Base-by-base conservation (phyloP, 2,113 vertebrate genomes). In the Lagopus muta region DNA sequence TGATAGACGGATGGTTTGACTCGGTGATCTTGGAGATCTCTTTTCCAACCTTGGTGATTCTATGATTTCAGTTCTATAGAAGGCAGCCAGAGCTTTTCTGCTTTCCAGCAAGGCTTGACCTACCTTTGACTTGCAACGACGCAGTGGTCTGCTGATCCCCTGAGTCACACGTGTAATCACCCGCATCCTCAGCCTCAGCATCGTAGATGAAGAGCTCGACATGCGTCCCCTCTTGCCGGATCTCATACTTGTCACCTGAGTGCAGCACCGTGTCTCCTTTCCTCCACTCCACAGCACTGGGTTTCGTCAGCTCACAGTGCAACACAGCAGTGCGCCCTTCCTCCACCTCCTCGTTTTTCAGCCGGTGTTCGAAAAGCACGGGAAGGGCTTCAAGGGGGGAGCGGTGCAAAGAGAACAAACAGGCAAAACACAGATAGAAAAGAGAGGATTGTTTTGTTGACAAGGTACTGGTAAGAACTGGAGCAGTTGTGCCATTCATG, bases 51-150 rank as follows among this genome's bases (percentile, higher is more conserved):
- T 28, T 54, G 52, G 27, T 54, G 52, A 54, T 54, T 54, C 52
- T 27, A 52, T 52, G 13, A 52, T 54, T 54, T 17, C 52, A 54
- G 27, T 28, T 54, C 52, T 54, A 30, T 15, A 54, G 52, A 79
- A 32, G 19, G 54, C 3, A 50, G 5, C 25, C 75, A 73, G 13
- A 57, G 21, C 43, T 22, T 20, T 38, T 13, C 17, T 8, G 4
- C 30, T 34, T 36, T 11, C n/a, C 9, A 19, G 15, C 21, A 11
- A 47, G 4, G 40, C n/a, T 57, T 3, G 10, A 43, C 98, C 30
- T 98, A 98, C 98, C 98, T 98, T 98, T 98, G 76, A 98, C 98
- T 40, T 96, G 97, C 92, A 99, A 57, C 0, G 89, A 97, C 3
- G 98, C 97, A 0, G 97, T 97, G 95, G 97, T 98, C 57, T 98